phyloP scores from a whole-genome alignment of 2,888 invertebrate genomes.

The Nomada ruficornis region DNA sequence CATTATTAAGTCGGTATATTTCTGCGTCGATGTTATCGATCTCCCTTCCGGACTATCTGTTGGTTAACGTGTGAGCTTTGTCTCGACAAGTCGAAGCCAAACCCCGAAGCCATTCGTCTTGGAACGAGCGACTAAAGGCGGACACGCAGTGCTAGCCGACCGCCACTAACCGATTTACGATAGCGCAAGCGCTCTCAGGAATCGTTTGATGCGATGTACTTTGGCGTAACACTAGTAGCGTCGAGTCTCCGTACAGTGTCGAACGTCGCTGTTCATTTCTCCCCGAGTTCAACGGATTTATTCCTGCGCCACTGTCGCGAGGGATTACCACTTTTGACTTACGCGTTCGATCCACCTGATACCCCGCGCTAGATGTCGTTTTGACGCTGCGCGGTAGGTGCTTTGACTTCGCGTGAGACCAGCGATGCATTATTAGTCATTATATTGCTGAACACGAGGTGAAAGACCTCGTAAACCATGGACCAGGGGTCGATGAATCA shows the following conservation, averaged over 20 bases:
- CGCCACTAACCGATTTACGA: slow-evolving; percentile 74
- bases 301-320: slow-evolving; percentile 27
- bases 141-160: slow-evolving; percentile 71
- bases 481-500: too few relatives aligned
- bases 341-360: not conserved
- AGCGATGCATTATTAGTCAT: too few relatives aligned
- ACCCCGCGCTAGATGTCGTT: not conserved
- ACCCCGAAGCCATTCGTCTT: slow-evolving; percentile 63
- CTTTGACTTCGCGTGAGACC: too few relatives aligned
- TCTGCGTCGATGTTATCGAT: slow-evolving; percentile 77
- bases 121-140: slow-evolving; percentile 70
- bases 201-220: slow-evolving; percentile 61
- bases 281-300: slow-evolving; percentile 36
- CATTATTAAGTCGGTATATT: slow-evolving; percentile 76
- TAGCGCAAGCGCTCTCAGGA: slow-evolving; percentile 66
- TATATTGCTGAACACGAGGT: too few relatives aligned
- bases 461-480: too few relatives aligned
- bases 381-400: not conserved
- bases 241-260: slow-evolving; percentile 43
- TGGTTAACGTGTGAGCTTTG: slow-evolving; percentile 52
- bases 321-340: slow-evolving; percentile 61
- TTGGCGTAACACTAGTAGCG: slow-evolving; percentile 56
- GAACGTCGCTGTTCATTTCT: slow-evolving; percentile 53
- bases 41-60: slow-evolving; percentile 64
- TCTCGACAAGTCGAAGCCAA: slow-evolving; percentile 43